Evolutionary conservation across 1,140 invertebrate species (phyloP), one percentile per base, ranked within the genome.

Genomic region (Drosophila pseudoananassae): DNA sequence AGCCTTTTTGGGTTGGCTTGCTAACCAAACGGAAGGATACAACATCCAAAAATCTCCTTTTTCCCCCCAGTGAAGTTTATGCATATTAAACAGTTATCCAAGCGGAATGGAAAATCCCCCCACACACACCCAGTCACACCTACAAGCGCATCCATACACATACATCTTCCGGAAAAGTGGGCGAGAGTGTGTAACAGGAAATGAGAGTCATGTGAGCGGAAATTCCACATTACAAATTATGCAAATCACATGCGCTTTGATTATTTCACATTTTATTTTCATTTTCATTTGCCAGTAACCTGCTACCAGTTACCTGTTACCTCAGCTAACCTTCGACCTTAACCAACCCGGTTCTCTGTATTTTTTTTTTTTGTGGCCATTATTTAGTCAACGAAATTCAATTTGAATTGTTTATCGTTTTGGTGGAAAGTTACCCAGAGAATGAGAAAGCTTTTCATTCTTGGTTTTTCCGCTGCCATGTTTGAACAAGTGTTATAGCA

Each of bases 191-290:
- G 71, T 45, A 52, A 72, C 79, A 72, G 78, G 79, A 82, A 82
- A 82, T 83, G 80, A 83, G 79, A 78, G 80, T 55, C 78, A 84
- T 83, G 78, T 84, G 74, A 82, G 80, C 79, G 78, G 78, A 82
- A 82, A 82, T 82, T 82, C 74, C 75, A 75, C 79, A 82, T 82
- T 78, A 82, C 75, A 82, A 82, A 82, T 82, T 82, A 82, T 82
- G 78, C 80, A 82, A 82, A 82, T 82, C 78, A 74, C 79, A 82
- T 75, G 76, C 79, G 80, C 63, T 83, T 76, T 82, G 78, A 82
- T 78, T 82, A 84, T 82, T 81, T 81, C 66, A 64, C 73, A 81
- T 81, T 81, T 81, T 74, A 69, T 78, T 78, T 63, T 59, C 75
- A 74, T 76, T 79, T 63, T 36, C 33, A 36, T 36, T 36, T 36